Conservation (phyloP, 2,888 invertebrate genomes). For the Hetaerina titia region DNA sequence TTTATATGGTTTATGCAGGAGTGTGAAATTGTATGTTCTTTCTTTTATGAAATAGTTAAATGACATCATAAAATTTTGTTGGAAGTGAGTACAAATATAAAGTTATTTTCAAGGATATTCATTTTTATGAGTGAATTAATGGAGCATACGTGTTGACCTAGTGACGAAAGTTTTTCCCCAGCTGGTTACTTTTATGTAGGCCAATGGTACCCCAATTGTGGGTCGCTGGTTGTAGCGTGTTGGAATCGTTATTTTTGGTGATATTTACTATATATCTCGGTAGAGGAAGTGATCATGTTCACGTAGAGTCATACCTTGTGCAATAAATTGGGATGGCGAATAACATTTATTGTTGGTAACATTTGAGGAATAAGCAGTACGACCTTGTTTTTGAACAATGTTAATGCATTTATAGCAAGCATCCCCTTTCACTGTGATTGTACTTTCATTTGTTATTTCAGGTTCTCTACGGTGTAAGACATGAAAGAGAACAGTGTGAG, state of each 20-base stretch:
- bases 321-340: background rate
- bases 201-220: conserved; percentile 60
- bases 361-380: background rate
- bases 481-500: conserved; percentile 44
- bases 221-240: conserved; percentile 45
- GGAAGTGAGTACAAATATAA: background rate
- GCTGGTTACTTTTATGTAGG: conserved; percentile 66
- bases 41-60: background rate
- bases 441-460: conserved; percentile 52
- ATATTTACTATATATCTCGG: background rate
- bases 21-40: background rate
- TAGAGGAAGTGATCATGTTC: background rate
- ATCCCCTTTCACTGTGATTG: background rate
- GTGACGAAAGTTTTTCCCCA: conserved; percentile 65
- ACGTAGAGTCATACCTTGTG: background rate
- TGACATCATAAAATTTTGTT: background rate
- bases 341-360: conserved; percentile 44
- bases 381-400: background rate
- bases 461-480: conserved; percentile 30
- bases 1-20: background rate
- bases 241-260: conserved; percentile 33
- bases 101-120: conserved; percentile 25
- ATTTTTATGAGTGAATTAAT: conserved; percentile 41
- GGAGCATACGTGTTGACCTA: conserved; percentile 67
- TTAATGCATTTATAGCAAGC: background rate